These are phyloP conservation scores for Brachionus sp. DNA, from an alignment of 1,140 invertebrate species.

Conservation along the genomic window DNA sequence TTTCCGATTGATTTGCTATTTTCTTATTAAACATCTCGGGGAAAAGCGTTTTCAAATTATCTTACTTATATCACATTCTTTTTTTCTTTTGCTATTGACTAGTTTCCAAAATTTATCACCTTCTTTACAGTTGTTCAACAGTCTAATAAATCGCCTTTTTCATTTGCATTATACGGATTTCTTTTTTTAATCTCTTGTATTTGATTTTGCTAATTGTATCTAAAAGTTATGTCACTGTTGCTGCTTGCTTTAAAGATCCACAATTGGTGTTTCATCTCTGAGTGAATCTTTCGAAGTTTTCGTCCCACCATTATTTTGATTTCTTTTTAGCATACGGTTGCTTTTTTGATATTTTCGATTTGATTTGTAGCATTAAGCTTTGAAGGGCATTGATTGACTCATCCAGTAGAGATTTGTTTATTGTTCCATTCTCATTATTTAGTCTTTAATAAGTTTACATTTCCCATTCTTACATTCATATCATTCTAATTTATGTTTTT, in stretches of 20 bases:
- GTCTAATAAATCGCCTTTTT: neutral
- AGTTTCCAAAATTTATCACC: neutral
- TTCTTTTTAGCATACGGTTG: neutral
- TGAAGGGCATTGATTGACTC: neutral
- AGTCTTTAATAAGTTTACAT: neutral
- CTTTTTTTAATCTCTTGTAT: conserved; percentile 37
- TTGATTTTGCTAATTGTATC: neutral
- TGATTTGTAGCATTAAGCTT: neutral
- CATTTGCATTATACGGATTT: neutral
- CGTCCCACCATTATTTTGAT: conserved; percentile 18
- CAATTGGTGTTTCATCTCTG: conserved; percentile 32
- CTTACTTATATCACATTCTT: neutral
- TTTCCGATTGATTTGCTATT: neutral
- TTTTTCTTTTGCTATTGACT: neutral
- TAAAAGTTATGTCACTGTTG: too few relatives aligned
- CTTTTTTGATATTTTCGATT: neutral
- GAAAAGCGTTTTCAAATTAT: neutral
- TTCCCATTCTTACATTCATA: neutral
- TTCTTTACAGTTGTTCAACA: neutral
- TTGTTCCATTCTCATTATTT: neutral
- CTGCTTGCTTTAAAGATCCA: neutral
- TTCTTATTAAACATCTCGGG: conserved; percentile 4
- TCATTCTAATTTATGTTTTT: conserved; percentile 28
- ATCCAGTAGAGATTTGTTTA: neutral
- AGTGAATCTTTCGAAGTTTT: neutral